Evolutionary conservation across 2,888 invertebrate genomes (phyloP).

Genomic region (Myopa testacea): DNA sequence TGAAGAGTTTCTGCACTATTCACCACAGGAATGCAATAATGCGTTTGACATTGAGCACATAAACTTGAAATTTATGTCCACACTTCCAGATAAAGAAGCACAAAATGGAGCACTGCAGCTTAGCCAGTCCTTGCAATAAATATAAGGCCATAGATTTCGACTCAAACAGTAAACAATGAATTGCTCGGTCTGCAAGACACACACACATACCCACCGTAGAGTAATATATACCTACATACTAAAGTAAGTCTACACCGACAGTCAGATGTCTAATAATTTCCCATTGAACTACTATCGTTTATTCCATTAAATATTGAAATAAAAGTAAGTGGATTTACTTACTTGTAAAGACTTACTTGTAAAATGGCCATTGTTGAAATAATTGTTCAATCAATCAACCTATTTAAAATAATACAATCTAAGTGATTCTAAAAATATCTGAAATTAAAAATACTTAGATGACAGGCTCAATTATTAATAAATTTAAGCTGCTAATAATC

Average conservation of each 20-base stretch:
- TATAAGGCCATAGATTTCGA: slow-evolving; percentile 14
- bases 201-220: background rate
- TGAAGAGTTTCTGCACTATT: background rate
- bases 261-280: background rate
- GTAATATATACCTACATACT: background rate
- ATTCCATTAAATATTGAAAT: too few relatives aligned
- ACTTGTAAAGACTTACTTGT: too few relatives aligned
- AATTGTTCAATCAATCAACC: too few relatives aligned
- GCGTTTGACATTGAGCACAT: slow-evolving; percentile 36
- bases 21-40: slow-evolving; percentile 10
- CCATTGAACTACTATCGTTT: too few relatives aligned
- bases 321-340: too few relatives aligned
- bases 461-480: too few relatives aligned
- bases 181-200: background rate
- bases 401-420: too few relatives aligned
- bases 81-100: slow-evolving; percentile 14
- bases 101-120: slow-evolving; percentile 29
- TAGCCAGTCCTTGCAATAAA: slow-evolving; percentile 14
- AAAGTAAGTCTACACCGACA: slow-evolving; percentile 5
- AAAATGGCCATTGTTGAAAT: too few relatives aligned
- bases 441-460: too few relatives aligned
- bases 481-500: too few relatives aligned
- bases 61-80: slow-evolving; percentile 32
- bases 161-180: slow-evolving; percentile 28
- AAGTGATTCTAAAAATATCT: too few relatives aligned